Evolutionary conservation across 2,888 invertebrate species (phyloP), one percentile per base, ranked within the genome.

Genomic region (Phasia obesa): DNA sequence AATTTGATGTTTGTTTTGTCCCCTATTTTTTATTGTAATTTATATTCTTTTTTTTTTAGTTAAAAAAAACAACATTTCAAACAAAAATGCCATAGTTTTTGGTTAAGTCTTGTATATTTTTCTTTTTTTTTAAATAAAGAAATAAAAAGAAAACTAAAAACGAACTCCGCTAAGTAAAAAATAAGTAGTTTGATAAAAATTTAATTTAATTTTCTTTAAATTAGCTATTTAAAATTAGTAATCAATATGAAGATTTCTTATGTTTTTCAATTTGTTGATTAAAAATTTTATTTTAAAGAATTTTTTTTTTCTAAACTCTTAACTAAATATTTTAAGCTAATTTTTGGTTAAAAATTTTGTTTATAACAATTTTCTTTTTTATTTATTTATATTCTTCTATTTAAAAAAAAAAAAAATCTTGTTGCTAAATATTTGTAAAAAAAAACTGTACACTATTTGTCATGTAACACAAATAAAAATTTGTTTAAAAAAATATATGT

Each of bases 41-140:
- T 51, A 13, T n/a, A 57, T 70, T 51, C 3, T 47, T 2, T 47
- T 3, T 3, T 25, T 44, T 44, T 23, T 2, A 11, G 38, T 42
- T 51, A 42, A 7, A 35, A 23, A 44, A 44, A 44, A 65, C 17
- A 70, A 19, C 60, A 60, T 44, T 67, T 79, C 25, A 19, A 69
- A 84, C 85, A 84, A 84, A 85, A 85, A 85, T 85, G 85, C 85
- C 85, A 85, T 82, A 62, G 60, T 84, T 84, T 77, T 82, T 60
- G 47, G 49, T 60, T 71, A 51, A 75, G 42, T 84, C 67, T 65
- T 67, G 49, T 67, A 35, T 57, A 19, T 19, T 44, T 51, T 31
- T 17, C 31, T 0, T 62, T 27, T 38, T 15, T 25, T 53, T 25
- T n/a, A 42, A 15, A 31, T 7, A 55, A 62, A 19, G 5, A 27